Evolutionary conservation across 1,140 invertebrate species (phyloP).

Genomic region (Scaptomyza graminum): DNA sequence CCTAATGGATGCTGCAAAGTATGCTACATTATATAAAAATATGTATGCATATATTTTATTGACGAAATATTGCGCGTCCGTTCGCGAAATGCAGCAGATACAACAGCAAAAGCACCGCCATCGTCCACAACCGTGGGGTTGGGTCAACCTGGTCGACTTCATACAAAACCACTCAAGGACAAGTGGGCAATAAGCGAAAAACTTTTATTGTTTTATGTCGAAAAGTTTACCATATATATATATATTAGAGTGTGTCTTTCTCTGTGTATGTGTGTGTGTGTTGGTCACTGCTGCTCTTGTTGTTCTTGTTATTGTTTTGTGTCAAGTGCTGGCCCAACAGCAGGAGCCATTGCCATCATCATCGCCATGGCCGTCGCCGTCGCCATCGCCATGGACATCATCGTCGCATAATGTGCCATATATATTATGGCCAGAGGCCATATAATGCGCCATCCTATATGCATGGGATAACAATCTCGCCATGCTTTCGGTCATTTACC

Average conservation of each 20-base stretch:
- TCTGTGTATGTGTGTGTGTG: slow-evolving; percentile 10
- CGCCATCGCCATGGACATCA: slow-evolving; percentile 10
- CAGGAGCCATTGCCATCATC: not conserved
- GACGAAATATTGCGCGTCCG: slow-evolving; percentile 63
- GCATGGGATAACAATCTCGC: slow-evolving; percentile 53
- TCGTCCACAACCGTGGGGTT: slow-evolving; percentile 1
- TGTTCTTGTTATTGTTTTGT: slow-evolving; percentile 46
- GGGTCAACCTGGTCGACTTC: slow-evolving; percentile 42
- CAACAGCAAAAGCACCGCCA: not conserved
- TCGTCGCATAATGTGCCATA: slow-evolving; percentile 61
- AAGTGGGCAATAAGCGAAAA: slow-evolving; percentile 80
- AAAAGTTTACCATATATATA: slow-evolving; percentile 52
- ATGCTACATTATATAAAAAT: slow-evolving; percentile 28
- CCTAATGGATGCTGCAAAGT: slow-evolving; percentile 50
- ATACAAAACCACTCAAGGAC: slow-evolving; percentile 80
- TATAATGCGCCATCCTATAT: slow-evolving; percentile 71
- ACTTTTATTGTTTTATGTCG: slow-evolving; percentile 80
- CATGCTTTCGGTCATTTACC: slow-evolving; percentile 49
- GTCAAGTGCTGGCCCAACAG: slow-evolving; percentile 44
- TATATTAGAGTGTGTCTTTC: not conserved
- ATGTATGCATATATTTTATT: slow-evolving; percentile 58
- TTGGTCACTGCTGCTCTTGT: slow-evolving; percentile 24
- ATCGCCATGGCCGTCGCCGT: not conserved
- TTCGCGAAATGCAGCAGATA: slow-evolving; percentile 14
- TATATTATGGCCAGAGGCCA: slow-evolving; percentile 66